Conservation (phyloP, 2,797 vertebrate genomes). For the Sebastes diaconus region DNA sequence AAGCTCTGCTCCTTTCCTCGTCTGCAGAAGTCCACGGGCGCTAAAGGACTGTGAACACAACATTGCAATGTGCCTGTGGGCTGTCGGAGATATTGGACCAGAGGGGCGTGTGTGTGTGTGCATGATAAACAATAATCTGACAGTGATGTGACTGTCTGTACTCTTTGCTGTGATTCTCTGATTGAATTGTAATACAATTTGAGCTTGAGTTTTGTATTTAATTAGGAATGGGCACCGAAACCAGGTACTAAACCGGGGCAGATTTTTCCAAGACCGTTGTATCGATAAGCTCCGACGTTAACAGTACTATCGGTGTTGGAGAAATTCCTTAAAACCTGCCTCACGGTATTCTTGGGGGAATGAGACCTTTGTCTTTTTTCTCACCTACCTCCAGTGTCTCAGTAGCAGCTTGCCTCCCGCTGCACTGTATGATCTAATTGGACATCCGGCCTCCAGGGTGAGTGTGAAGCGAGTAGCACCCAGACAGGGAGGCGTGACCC, state of each 20-base stretch:
- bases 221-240: no score
- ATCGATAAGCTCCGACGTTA: no score
- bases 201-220: neutral
- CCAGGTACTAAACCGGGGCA: no score
- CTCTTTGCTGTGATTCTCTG: neutral
- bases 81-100: neutral
- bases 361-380: neutral
- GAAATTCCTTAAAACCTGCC: neutral
- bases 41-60: conserved; percentile 4
- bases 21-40: conserved; percentile 12
- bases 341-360: neutral
- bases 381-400: neutral
- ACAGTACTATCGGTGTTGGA: no score
- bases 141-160: neutral
- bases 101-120: neutral
- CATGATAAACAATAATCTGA: neutral
- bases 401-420: conserved; percentile 21
- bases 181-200: neutral
- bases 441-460: conserved; percentile 45
- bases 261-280: no score
- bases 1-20: conserved; percentile 3
- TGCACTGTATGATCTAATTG: conserved; percentile 45
- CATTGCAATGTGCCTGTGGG: neutral
- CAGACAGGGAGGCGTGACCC: conserved; percentile 50
- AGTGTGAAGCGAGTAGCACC: conserved; percentile 25